Conservation (phyloP, 2,113 vertebrate genomes). For the Pholis gunnellus region DNA sequence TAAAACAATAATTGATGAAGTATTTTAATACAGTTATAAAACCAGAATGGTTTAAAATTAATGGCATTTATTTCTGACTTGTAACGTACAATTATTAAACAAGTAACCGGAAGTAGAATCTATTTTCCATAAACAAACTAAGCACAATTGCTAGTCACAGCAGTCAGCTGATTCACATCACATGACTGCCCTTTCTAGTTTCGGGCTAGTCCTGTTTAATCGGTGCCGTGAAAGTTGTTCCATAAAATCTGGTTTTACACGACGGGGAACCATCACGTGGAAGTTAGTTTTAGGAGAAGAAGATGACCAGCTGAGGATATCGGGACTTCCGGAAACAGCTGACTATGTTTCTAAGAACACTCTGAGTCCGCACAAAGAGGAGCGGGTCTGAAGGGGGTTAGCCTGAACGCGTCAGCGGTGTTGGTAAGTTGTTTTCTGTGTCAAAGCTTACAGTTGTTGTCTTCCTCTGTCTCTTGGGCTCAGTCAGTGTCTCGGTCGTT, state of each 20-base stretch:
- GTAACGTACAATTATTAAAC: background rate
- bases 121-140: accelerated
- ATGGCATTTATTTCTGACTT: accelerated
- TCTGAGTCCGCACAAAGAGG: conserved; percentile 10
- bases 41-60: accelerated
- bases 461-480: background rate
- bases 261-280: background rate
- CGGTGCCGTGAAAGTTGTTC: background rate
- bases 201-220: conserved; percentile 2
- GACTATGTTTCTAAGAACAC: conserved; percentile 5
- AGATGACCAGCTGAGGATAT: background rate
- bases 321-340: background rate
- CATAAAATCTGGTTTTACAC: background rate
- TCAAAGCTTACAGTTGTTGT: background rate
- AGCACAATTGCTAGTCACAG: background rate
- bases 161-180: conserved; percentile 79
- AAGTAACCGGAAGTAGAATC: background rate
- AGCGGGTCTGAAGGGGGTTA: background rate
- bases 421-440: conserved; percentile 39
- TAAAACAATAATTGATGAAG: background rate
- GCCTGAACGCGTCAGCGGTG: background rate
- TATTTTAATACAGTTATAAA: background rate
- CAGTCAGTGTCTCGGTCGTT: background rate
- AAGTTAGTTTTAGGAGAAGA: background rate
- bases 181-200: conserved; percentile 66